Percentiles rank a stretch among this genome's conserved stretches.
These are phyloP conservation scores for Speoplatyrhinus poulsoni DNA, from an alignment of 2,113 vertebrate genomes.

Conservation along the genomic window DNA sequence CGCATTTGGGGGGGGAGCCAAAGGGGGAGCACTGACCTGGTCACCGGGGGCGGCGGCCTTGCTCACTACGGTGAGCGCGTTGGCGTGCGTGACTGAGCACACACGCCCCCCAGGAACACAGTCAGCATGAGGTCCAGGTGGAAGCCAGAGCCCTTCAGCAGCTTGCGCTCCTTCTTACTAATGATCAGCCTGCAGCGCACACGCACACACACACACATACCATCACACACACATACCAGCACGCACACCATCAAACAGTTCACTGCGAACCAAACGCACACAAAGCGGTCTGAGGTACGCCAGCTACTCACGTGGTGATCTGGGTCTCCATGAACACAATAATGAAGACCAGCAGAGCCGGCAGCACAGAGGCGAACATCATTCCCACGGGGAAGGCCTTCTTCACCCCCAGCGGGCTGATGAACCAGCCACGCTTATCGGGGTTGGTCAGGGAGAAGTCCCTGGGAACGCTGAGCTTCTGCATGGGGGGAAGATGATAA, in stretches of 20 bases:
- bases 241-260: neutral
- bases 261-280: no score
- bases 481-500: neutral
- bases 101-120: conserved; percentile 90
- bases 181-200: conserved; percentile 81
- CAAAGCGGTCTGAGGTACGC: neutral
- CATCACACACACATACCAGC: no score
- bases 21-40: conserved; percentile 81
- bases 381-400: conserved; percentile 90
- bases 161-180: conserved; percentile 93
- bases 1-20: no score
- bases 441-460: conserved; percentile 91
- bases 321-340: conserved; percentile 99
- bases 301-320: conserved; percentile 91
- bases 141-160: conserved; percentile 95
- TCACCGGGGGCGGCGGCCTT: conserved; percentile 95
- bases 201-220: no score
- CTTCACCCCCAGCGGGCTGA: conserved; percentile 85
- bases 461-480: conserved; percentile 92
- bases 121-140: conserved; percentile 95
- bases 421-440: conserved; percentile 87
- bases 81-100: conserved; percentile 95
- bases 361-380: conserved; percentile 93
- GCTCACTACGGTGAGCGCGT: conserved; percentile 96
- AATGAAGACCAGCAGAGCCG: conserved; percentile 93